A percentile compares a stretch with the other conserved stretches of the same genome.
Evolutionary conservation across 2,113 vertebrate genomes (phyloP).

Genomic region (Erinaceus europaeus): DNA sequence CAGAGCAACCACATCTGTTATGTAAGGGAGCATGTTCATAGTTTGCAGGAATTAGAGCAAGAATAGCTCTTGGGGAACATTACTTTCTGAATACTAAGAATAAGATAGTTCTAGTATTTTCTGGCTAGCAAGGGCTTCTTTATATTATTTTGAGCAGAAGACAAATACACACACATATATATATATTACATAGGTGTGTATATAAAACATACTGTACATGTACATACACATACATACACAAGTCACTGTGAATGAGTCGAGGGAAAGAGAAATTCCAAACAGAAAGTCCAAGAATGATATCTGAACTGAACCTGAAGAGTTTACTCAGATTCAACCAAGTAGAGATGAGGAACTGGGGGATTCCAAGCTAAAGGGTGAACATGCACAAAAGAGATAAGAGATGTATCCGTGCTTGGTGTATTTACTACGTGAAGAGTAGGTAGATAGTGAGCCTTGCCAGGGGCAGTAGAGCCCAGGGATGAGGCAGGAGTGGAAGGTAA

Average conservation of each 20-base stretch:
- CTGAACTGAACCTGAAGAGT: background rate
- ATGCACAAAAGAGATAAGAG: background rate
- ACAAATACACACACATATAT: background rate
- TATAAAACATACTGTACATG: background rate
- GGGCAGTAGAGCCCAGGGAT: background rate
- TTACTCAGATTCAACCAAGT: background rate
- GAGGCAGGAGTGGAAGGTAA: background rate
- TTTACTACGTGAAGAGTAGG: background rate
- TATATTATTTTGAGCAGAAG: too few species aligned
- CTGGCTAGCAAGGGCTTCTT: too few species aligned
- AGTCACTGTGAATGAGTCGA: background rate
- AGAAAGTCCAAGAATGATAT: background rate
- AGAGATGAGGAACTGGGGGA: too few species aligned
- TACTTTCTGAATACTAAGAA: background rate
- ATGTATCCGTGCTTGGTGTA: too few species aligned
- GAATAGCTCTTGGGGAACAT: background rate
- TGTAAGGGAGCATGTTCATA: background rate
- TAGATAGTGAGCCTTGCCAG: background rate
- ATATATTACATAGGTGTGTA: background rate
- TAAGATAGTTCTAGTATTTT: too few species aligned
- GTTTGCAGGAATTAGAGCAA: background rate
- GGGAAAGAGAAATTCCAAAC: background rate
- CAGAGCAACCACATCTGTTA: slow-evolving; percentile 13
- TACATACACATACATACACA: background rate
- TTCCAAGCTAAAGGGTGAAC: background rate